Evolutionary conservation across 2,113 vertebrate species (phyloP), one percentile per base, ranked within the genome.

Genomic region (Sebastes schlegelii): DNA sequence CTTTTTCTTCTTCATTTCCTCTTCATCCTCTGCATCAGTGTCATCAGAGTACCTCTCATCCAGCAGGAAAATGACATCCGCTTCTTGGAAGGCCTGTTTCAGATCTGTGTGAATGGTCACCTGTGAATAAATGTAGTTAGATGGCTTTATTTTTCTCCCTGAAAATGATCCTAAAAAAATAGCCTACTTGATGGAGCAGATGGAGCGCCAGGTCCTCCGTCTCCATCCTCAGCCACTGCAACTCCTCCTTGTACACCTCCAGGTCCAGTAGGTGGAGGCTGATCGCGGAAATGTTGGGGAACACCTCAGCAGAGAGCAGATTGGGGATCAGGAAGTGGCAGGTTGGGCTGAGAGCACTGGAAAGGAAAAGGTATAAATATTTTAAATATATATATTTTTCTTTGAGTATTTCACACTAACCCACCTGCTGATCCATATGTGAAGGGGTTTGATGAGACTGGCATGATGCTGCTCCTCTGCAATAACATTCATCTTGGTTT

Each of bases 371-470:
- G 34, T 34, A 34, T 26, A 16, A 61, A 34, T 2, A 34, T 61
- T 34, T 34, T 40, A 14, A 26, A 14, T n/a, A 4, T 3, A n/a
- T 0, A 16, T 14, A 40, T 26, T 8, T 26, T 43, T 48, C 6
- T 54, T 61, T 45, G 5, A 5, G 2, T 48, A 42, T 58, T 51
- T 45, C 21, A 67, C 1, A 55, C 16, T 0, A 21, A 61, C 79
- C 84, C 69, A 99, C 98, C 97, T 95, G 60, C 93, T 95, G 82
- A 99, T 97, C 98, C 98, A 99, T 58, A 99, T 84, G 61, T 97
- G 95, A 76, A 97, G 74, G 4, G 97, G 95, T 5, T 87, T 93
- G 78, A 95, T 86, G 19, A 92, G 91, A 49, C 74, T 82, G 80
- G 78, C 81, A 1, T 62, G 46, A 6, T 90, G 76, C 84, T 95